Evolutionary conservation across 2,888 invertebrate genomes (phyloP), one percentile per base, ranked within the genome.

Genomic region (Melipona bicolor): DNA sequence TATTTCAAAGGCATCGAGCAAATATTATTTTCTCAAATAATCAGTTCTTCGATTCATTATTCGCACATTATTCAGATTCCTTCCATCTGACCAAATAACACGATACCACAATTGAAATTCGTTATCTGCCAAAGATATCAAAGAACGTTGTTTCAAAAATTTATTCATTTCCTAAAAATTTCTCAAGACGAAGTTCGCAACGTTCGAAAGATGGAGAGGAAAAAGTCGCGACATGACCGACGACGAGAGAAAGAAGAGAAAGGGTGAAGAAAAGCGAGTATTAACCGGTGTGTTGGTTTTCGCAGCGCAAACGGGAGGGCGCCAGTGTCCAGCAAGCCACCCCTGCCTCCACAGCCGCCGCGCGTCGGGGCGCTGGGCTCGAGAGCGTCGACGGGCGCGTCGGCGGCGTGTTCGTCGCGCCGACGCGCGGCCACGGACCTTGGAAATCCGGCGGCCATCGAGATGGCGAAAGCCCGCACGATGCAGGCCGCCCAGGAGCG

Each of bases 401-500:
- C 94, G 93, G 92, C 93, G 74, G 52, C 88, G 81, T 86, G 84
- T 79, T 76, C 91, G 88, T 90, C 94, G 94, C 95, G 94, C 94
- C 93, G 94, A 94, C 93, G 95, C 95, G 95, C 93, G 91, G 91
- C 92, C 84, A 94, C 93, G 89, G 94, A 94, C 92, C 94, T 94
- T 91, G 94, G 94, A 88, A 93, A 92, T 94, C 94, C 94, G 92
- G 92, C 93, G 91, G 94, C 92, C 91, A 94, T 94, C 94, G 94
- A 94, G 93, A 94, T 94, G 94, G 94, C 94, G 93, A 94, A 94
- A 91, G 93, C 94, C 91, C 94, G 94, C 90, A 91, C 93, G 91
- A 94, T 94, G 92, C 91, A 92, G 92, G 93, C 93, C 93, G 91
- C 93, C 94, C 94, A 94, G 95, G 95, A 96, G 92, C 96, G 96